A percentile compares a stretch with the other conserved stretches of the same genome.
phyloP scores from a whole-genome alignment of 2,113 vertebrate genomes.

The Myocastor coypus region DNA sequence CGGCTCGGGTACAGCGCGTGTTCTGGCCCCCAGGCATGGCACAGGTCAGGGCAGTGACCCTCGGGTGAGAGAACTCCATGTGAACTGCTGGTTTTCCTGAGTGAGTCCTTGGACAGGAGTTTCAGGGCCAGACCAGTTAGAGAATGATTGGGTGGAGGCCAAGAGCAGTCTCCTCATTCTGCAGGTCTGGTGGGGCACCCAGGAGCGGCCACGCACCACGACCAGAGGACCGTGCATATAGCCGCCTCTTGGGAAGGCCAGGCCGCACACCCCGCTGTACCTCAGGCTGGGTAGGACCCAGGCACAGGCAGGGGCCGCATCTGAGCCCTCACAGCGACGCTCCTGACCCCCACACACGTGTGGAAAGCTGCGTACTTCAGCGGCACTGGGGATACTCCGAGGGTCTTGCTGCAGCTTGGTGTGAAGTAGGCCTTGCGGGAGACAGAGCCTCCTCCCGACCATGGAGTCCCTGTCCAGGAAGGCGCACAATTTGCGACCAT shows the following conservation, averaged over 20 bases:
- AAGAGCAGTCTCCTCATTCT: not conserved
- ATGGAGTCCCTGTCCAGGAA: not conserved
- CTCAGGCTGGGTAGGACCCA: too few species aligned
- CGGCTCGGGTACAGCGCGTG: accelerated
- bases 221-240: not conserved
- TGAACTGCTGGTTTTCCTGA: too few species aligned
- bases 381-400: not conserved
- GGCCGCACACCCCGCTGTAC: not conserved
- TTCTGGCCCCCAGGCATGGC: not conserved
- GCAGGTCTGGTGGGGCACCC: accelerated
- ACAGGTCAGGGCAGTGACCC: too few species aligned
- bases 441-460: not conserved
- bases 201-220: not conserved
- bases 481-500: not conserved
- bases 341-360: accelerated
- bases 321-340: not conserved
- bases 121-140: not conserved
- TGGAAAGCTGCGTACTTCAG: not conserved
- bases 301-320: accelerated
- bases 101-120: not conserved
- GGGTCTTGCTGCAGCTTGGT: not conserved
- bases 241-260: not conserved
- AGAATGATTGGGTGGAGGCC: accelerated
- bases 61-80: too few species aligned
- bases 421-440: not conserved